A percentile compares a stretch with the other conserved stretches of the same genome.
These are phyloP conservation scores for Nycteola revayana DNA, from an alignment of 2,888 invertebrate species.

Conservation along the genomic window DNA sequence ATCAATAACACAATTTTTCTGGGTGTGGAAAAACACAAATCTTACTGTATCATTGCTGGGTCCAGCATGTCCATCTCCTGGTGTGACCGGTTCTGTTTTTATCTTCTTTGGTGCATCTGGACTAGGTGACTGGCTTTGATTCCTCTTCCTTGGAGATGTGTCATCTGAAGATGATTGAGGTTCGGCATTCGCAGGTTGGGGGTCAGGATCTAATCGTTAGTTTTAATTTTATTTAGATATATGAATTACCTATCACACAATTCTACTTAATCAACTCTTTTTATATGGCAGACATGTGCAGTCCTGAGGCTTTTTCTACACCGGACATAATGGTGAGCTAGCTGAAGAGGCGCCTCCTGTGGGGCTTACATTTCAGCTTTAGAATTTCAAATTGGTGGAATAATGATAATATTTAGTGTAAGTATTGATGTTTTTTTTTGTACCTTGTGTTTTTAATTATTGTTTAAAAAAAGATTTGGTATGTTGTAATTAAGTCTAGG, in stretches of 20 bases:
- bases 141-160: constrained; percentile 38
- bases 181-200: too few species aligned
- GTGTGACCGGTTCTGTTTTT: constrained; percentile 35
- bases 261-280: background rate
- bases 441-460: too few species aligned
- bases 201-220: too few species aligned
- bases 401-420: too few species aligned
- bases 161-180: constrained; percentile 4
- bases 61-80: constrained; percentile 30
- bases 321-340: too few species aligned
- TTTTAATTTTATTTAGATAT: background rate
- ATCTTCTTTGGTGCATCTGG: constrained; percentile 42
- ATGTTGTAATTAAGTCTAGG: too few species aligned
- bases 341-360: too few species aligned
- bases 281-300: background rate
- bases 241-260: background rate
- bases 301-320: background rate
- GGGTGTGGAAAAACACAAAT: too few species aligned
- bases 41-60: constrained; percentile 38
- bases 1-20: background rate
- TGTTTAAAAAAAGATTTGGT: too few species aligned
- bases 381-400: too few species aligned
- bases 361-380: too few species aligned
- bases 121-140: constrained; percentile 24
- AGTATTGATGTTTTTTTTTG: too few species aligned